These are phyloP conservation scores for Pachyuromys duprasi DNA, from an alignment of 2,797 vertebrate genomes.

Conservation along the genomic window DNA sequence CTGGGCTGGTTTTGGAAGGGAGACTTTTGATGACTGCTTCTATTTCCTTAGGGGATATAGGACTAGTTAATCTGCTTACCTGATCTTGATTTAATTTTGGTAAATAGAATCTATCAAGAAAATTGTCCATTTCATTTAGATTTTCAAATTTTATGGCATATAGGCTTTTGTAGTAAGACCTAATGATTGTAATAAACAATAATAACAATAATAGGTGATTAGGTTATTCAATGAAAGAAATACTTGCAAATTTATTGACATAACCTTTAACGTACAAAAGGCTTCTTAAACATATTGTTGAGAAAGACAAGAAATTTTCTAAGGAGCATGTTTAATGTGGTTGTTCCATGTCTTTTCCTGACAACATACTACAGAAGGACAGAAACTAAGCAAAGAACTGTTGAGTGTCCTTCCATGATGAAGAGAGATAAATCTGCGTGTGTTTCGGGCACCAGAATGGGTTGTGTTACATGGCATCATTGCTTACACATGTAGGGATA, in stretches of 20 bases:
- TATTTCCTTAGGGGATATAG: too few relatives aligned
- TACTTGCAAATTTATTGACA: neutral
- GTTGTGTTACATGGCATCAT: neutral
- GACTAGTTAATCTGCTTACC: too few relatives aligned
- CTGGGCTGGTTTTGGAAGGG: too few relatives aligned
- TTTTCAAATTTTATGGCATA: too few relatives aligned
- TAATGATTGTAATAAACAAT: neutral
- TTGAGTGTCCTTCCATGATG: neutral
- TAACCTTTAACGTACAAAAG: neutral
- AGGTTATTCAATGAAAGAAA: neutral
- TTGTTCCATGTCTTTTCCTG: neutral
- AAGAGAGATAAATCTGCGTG: neutral
- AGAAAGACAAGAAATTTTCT: neutral
- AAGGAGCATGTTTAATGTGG: neutral
- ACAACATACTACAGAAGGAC: neutral
- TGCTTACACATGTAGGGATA: neutral
- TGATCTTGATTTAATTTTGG: too few relatives aligned
- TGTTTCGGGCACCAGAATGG: too few relatives aligned
- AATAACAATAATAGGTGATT: neutral
- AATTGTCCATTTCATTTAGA: too few relatives aligned
- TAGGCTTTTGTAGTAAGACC: too few relatives aligned
- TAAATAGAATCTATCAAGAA: too few relatives aligned
- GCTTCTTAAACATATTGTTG: neutral
- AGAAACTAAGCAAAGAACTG: neutral
- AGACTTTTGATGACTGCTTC: too few relatives aligned